Percentiles rank a stretch among this genome's conserved stretches.
Evolutionary conservation across 1,140 invertebrate species (phyloP).

Genomic region (Pseudomyrmex sp.): DNA sequence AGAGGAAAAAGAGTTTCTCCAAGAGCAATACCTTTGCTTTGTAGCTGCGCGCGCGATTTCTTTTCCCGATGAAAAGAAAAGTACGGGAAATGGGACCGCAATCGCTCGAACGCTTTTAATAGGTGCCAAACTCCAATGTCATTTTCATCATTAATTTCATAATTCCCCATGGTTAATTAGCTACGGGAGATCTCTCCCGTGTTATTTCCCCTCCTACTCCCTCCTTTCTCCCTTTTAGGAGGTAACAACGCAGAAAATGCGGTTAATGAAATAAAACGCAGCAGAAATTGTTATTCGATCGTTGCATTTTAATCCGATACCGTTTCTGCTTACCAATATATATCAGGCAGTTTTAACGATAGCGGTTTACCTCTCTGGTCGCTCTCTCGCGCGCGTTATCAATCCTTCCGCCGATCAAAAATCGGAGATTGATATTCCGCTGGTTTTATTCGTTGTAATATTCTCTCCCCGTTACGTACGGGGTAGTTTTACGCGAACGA

Average conservation of each 20-base stretch:
- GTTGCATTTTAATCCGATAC: slow-evolving; percentile 42
- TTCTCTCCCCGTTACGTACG: background rate
- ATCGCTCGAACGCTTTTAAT: slow-evolving; percentile 41
- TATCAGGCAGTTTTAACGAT: slow-evolving; percentile 39
- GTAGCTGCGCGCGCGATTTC: slow-evolving; percentile 15
- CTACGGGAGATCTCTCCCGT: background rate
- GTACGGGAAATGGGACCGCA: slow-evolving; percentile 30
- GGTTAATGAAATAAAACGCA: slow-evolving; percentile 45
- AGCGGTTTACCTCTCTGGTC: background rate
- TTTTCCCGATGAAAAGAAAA: slow-evolving; percentile 27
- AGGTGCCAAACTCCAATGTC: slow-evolving; percentile 36
- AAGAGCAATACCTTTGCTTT: slow-evolving; percentile 42
- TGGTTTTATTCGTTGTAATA: slow-evolving; percentile 12
- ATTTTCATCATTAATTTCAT: slow-evolving; percentile 50
- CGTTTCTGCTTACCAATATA: slow-evolving; percentile 52
- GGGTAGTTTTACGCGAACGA: background rate
- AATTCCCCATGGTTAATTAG: slow-evolving; percentile 62
- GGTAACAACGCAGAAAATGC: slow-evolving; percentile 45
- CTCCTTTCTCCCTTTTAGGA: background rate
- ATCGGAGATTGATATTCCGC: slow-evolving; percentile 36
- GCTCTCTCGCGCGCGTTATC: slow-evolving; percentile 1
- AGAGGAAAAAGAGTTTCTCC: slow-evolving; percentile 25
- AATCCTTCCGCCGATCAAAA: slow-evolving; percentile 24
- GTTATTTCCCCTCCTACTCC: background rate
- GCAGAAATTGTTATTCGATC: slow-evolving; percentile 46